phyloP scores from a whole-genome alignment of 2,888 invertebrate genomes.

The Pandemis corylana region DNA sequence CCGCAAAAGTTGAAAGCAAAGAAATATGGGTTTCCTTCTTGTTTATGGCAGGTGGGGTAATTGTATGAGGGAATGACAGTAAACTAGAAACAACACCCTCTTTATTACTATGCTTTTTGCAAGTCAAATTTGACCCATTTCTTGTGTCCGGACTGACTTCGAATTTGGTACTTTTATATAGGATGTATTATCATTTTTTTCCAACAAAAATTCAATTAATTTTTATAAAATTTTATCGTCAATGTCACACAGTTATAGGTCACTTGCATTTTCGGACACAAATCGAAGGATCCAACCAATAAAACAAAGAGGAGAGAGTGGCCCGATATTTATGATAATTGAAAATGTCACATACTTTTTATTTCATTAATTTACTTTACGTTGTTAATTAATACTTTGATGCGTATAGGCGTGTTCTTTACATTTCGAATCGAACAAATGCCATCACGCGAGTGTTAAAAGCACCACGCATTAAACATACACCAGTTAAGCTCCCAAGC shows the following conservation, averaged over 20 bases:
- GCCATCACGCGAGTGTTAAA: slow-evolving; percentile 21
- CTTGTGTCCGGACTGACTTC: too few relatives aligned
- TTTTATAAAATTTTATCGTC: too few relatives aligned
- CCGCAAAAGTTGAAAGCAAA: slow-evolving; percentile 9
- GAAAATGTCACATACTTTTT: not conserved
- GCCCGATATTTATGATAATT: not conserved
- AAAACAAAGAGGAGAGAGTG: not conserved
- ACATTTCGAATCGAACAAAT: slow-evolving; percentile 7
- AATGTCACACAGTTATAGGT: too few relatives aligned
- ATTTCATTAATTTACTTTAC: not conserved
- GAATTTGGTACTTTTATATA: too few relatives aligned
- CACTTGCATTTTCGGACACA: too few relatives aligned
- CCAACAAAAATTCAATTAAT: too few relatives aligned
- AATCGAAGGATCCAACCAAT: too few relatives aligned
- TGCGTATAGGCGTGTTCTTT: slow-evolving; percentile 9
- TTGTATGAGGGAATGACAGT: not conserved
- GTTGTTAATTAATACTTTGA: slow-evolving; percentile 31
- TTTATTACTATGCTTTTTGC: too few relatives aligned
- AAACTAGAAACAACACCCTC: not conserved
- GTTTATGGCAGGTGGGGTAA: not conserved
- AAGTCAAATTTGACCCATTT: too few relatives aligned
- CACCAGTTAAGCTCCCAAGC: not conserved
- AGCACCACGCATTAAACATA: slow-evolving; percentile 10
- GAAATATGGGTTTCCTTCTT: slow-evolving; percentile 8
- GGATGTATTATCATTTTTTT: too few relatives aligned